Percentiles rank a stretch among this genome's conserved stretches.
Conservation (phyloP, 2,113 vertebrate species). For the Eurystomus gularis region DNA sequence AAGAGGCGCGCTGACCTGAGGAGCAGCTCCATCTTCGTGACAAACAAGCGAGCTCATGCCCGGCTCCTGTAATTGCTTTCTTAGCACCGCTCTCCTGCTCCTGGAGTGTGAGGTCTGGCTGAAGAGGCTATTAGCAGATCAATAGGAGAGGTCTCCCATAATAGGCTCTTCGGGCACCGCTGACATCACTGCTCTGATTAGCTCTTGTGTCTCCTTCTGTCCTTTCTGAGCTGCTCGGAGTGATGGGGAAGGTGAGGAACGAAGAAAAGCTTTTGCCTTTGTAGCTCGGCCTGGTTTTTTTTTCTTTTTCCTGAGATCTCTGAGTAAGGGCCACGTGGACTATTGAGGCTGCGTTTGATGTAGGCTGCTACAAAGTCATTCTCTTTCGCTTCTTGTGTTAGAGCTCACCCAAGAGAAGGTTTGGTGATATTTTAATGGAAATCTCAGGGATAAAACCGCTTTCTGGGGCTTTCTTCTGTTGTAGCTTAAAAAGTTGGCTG, state of each 20-base stretch:
- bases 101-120: constrained; percentile 40
- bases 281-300: background rate
- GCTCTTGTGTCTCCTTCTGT: constrained; percentile 14
- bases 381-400: background rate
- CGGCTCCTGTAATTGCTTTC: constrained; percentile 44
- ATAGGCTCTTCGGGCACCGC: constrained; percentile 41
- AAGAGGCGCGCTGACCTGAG: background rate
- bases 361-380: background rate
- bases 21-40: constrained; percentile 30
- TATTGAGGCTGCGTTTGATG: background rate
- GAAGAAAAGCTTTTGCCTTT: constrained; percentile 11
- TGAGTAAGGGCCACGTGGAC: background rate
- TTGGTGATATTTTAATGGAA: background rate
- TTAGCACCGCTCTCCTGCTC: background rate
- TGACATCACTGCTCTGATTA: constrained; percentile 43
- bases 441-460: background rate
- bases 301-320: background rate
- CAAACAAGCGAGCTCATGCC: constrained; percentile 37
- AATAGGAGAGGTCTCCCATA: constrained; percentile 38
- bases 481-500: background rate
- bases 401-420: background rate
- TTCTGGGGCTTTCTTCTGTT: background rate
- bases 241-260: background rate
- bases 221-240: background rate
- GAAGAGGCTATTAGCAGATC: constrained; percentile 66